These are phyloP conservation scores for Rhadina sibilatrix DNA, from an alignment of 2,113 vertebrate genomes.

Conservation along the genomic window DNA sequence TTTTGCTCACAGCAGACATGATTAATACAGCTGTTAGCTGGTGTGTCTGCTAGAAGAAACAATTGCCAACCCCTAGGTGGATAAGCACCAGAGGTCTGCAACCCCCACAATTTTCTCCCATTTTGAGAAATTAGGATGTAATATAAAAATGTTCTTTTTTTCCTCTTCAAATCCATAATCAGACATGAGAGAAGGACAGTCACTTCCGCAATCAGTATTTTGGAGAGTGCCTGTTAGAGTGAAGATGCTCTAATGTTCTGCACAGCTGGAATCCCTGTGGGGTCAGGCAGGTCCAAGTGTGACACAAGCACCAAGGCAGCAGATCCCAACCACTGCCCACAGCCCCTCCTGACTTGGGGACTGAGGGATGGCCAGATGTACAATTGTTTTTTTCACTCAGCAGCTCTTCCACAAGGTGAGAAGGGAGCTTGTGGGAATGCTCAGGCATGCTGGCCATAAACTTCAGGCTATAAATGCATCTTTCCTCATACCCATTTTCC, in stretches of 20 bases:
- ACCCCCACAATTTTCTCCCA: accelerated
- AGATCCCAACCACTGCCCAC: not conserved
- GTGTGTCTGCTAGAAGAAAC: not conserved
- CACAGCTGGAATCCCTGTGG: not conserved
- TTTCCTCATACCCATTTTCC: not conserved
- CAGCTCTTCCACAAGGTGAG: not conserved
- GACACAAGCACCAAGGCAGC: accelerated
- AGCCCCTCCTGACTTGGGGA: not conserved
- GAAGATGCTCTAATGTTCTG: not conserved
- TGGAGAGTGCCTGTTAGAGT: not conserved
- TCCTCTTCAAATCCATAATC: not conserved
- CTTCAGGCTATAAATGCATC: not conserved
- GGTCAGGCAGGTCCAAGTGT: not conserved
- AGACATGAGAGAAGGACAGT: accelerated
- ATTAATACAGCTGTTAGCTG: not conserved
- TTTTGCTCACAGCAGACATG: not conserved
- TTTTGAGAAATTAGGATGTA: not conserved
- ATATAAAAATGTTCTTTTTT: not conserved
- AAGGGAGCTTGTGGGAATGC: not conserved
- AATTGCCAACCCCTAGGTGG: not conserved
- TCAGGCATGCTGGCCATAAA: not conserved
- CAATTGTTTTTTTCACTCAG: not conserved
- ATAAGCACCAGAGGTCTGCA: not conserved
- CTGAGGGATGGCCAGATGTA: accelerated
- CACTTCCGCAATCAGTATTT: not conserved